phyloP scores from a whole-genome alignment of 2,888 invertebrate genomes.

The Pelosia muscerda region DNA sequence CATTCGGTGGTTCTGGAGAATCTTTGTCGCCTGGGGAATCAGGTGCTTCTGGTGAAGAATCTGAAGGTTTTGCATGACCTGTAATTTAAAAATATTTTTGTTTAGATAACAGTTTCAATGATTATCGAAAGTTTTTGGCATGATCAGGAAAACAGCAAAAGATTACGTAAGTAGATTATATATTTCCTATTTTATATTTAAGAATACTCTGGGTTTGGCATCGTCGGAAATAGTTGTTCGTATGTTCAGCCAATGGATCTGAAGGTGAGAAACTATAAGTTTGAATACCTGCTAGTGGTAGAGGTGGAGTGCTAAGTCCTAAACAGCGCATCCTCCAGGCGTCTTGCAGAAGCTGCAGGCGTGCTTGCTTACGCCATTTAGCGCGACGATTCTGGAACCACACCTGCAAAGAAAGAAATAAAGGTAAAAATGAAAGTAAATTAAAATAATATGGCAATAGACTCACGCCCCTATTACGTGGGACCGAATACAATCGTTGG shows the following conservation, averaged over 20 bases:
- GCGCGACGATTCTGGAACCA: constrained; percentile 97
- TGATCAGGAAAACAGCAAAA: neutral
- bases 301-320: constrained; percentile 89
- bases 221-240: too few relatives aligned
- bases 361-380: constrained; percentile 96
- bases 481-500: too few relatives aligned
- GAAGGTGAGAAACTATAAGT: too few relatives aligned
- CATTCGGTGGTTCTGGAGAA: constrained; percentile 72
- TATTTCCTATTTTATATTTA: too few relatives aligned
- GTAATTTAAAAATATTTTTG: constrained; percentile 46
- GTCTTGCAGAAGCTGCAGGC: constrained; percentile 94
- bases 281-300: constrained; percentile 83
- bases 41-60: constrained; percentile 78
- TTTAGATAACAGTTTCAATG: neutral
- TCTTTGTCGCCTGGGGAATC: constrained; percentile 79
- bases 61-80: constrained; percentile 81
- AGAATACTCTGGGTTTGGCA: too few relatives aligned
- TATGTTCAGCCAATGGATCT: too few relatives aligned
- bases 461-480: neutral
- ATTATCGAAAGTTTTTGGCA: neutral
- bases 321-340: constrained; percentile 97
- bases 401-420: constrained; percentile 84
- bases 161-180: too few relatives aligned
- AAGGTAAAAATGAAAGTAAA: neutral
- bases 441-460: too few relatives aligned